Base-by-base conservation (phyloP, 2,113 vertebrate genomes). In the Turdus rufiventris region DNA sequence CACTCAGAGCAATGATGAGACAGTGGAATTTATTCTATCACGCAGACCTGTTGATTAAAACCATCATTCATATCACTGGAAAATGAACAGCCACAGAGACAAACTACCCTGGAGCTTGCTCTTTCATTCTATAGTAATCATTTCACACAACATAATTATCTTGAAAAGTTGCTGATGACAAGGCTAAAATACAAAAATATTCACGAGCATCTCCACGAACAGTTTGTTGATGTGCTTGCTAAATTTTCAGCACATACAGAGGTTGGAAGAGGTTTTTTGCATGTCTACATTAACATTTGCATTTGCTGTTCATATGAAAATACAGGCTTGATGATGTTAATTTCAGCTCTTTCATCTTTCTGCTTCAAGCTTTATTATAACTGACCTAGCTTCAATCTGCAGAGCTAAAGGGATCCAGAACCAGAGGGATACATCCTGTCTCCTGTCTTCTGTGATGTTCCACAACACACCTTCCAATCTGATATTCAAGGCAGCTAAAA, bases 121-220 rank as follows among this genome's bases (percentile, higher is more conserved):
- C 53, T 85, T 94, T 94, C 75, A 60, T 94, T 97, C 93, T 72
- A 18, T 73, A 81, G 77, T 65, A 91, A 88, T 96, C 60, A 94
- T 94, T 96, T 95, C 84, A 93, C 34, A 82, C 50, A 95, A 81
- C 31, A 43, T 82, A 93, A 95, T 95, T 97, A 78, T 89, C 79
- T 93, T 94, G 94, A 87, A 91, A 96, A 96, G 81, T 67, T 90
- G 71, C 95, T 72, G 83, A 95, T 88, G 91, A 94, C 92, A 96
- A 91, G 80, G 45, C 78, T 65, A 92, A 96, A 96, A 92, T 67
- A 93, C 73, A 93, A 89, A 92, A 93, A 83, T 66, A 78, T 94
- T 94, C 82, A 66, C 26, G 6, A 84, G 33, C 24, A 60, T 91
- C 77, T 75, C 87, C 91, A 85, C 0, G 2, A 78, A 72, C n/a